These are phyloP conservation scores for Maccullochella peelii DNA, from an alignment of 2,113 vertebrate species.

Conservation along the genomic window DNA sequence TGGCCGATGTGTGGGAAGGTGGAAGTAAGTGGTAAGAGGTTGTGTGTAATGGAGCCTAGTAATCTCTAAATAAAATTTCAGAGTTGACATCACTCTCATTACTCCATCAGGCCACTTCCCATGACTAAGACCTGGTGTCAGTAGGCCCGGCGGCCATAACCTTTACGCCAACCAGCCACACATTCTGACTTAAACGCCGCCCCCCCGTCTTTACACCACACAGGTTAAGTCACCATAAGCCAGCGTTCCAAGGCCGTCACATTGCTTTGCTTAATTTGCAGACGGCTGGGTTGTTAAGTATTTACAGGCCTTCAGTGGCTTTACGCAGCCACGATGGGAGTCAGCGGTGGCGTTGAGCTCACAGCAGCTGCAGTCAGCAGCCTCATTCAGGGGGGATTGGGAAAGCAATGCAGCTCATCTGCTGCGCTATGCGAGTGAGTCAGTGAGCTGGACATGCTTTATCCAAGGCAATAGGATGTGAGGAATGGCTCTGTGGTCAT, in stretches of 20 bases:
- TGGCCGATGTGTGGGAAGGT: conserved; percentile 9
- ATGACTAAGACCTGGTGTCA: conserved; percentile 36
- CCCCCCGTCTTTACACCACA: conserved; percentile 10
- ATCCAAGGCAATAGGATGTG: conserved; percentile 38
- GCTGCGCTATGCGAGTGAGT: conserved; percentile 41
- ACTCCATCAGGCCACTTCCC: conserved; percentile 26
- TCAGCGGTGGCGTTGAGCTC: conserved; percentile 36
- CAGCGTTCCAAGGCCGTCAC: conserved; percentile 41
- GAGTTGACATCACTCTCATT: conserved; percentile 37
- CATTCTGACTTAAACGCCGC: neutral
- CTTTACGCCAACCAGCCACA: conserved; percentile 14
- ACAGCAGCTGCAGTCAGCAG: conserved; percentile 69
- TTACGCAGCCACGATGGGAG: conserved; percentile 38
- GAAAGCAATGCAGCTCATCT: conserved; percentile 49
- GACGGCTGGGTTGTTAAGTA: conserved; percentile 49
- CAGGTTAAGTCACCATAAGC: conserved; percentile 55
- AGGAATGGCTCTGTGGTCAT: conserved; percentile 41
- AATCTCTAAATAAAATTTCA: conserved; percentile 1
- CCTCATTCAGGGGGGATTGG: conserved; percentile 49
- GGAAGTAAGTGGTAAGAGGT: conserved; percentile 13
- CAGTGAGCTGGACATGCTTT: conserved; percentile 53
- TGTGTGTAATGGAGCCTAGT: conserved; percentile 27
- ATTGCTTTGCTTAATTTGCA: conserved; percentile 49
- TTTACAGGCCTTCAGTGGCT: conserved; percentile 63
- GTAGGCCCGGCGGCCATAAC: conserved; percentile 31